A percentile compares a stretch with the other conserved stretches of the same genome.
Conservation (phyloP, 2,113 vertebrate species). For the Lathamus discolor region DNA sequence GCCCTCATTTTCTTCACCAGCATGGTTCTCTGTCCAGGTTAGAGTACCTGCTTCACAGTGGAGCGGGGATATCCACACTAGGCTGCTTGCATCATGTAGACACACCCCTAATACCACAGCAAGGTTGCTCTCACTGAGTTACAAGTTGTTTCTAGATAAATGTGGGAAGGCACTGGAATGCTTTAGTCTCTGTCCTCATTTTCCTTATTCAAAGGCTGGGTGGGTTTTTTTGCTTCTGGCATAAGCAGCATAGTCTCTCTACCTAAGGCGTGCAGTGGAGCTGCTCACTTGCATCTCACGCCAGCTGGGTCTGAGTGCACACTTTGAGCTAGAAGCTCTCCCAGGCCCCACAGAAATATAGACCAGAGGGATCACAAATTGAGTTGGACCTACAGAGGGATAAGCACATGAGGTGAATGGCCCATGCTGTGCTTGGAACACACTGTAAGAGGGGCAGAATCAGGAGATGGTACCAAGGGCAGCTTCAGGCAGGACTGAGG, state of each 20-base stretch:
- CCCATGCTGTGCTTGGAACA: not conserved
- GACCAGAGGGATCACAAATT: not conserved
- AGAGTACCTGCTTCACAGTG: not conserved
- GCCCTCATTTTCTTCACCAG: not conserved
- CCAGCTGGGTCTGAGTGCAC: not conserved
- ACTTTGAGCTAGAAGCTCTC: not conserved
- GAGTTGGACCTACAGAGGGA: not conserved
- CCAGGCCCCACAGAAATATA: not conserved
- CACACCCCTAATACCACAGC: not conserved
- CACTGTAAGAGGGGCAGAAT: not conserved
- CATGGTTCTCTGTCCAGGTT: not conserved
- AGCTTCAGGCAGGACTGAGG: not conserved
- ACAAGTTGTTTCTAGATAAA: not conserved
- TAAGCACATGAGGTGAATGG: not conserved
- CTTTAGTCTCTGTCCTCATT: not conserved
- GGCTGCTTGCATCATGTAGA: not conserved
- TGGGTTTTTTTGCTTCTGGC: not conserved
- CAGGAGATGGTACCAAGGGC: not conserved
- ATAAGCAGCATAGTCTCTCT: not conserved
- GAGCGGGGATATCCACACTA: rapidly evolving
- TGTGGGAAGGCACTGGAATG: not conserved
- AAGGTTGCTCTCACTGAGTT: not conserved
- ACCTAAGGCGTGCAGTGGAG: not conserved
- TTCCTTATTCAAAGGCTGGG: not conserved
- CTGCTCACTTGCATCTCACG: not conserved